Conservation (phyloP, 2,797 vertebrate genomes). For the Eupleurogrammus muticus region DNA sequence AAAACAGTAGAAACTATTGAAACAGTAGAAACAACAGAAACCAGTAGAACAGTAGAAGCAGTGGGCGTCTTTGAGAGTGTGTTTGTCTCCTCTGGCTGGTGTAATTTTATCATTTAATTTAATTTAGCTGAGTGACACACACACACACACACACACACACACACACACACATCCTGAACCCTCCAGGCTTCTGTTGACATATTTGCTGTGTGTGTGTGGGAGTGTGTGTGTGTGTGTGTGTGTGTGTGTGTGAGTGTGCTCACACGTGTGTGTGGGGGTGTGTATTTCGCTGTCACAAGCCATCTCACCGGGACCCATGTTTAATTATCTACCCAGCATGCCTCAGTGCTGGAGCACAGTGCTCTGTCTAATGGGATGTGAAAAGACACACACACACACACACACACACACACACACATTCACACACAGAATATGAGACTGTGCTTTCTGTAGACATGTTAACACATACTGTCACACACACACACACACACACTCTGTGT, state of each 20-base stretch:
- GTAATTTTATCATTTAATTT: slow-evolving; percentile 44
- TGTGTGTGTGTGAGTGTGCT: slow-evolving; percentile 38
- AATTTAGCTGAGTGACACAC: slow-evolving; percentile 19
- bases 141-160: slow-evolving; percentile 33
- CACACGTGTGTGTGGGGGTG: slow-evolving; percentile 40
- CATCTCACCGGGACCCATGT: slow-evolving; percentile 66
- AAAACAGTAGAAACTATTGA: neutral
- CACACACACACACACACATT: slow-evolving; percentile 50
- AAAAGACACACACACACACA: slow-evolving; percentile 64
- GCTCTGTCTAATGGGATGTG: slow-evolving; percentile 75
- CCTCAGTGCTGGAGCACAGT: slow-evolving; percentile 56
- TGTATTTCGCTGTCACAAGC: slow-evolving; percentile 54
- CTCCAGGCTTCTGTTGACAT: slow-evolving; percentile 44
- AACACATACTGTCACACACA: slow-evolving; percentile 59
- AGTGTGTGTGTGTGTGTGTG: slow-evolving; percentile 31
- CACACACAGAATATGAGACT: slow-evolving; percentile 55
- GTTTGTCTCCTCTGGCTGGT: slow-evolving; percentile 52
- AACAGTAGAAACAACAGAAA: neutral
- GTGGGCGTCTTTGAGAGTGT: neutral
- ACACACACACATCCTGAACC: slow-evolving; percentile 27
- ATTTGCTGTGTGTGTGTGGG: slow-evolving; percentile 34
- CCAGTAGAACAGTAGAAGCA: neutral
- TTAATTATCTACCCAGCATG: slow-evolving; percentile 78
- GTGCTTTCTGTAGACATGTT: slow-evolving; percentile 55
- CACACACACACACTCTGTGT: slow-evolving; percentile 44